A percentile compares a stretch with the other conserved stretches of the same genome.
These are phyloP conservation scores for Ceyx margarethae DNA, from an alignment of 2,113 vertebrate species.

Conservation along the genomic window DNA sequence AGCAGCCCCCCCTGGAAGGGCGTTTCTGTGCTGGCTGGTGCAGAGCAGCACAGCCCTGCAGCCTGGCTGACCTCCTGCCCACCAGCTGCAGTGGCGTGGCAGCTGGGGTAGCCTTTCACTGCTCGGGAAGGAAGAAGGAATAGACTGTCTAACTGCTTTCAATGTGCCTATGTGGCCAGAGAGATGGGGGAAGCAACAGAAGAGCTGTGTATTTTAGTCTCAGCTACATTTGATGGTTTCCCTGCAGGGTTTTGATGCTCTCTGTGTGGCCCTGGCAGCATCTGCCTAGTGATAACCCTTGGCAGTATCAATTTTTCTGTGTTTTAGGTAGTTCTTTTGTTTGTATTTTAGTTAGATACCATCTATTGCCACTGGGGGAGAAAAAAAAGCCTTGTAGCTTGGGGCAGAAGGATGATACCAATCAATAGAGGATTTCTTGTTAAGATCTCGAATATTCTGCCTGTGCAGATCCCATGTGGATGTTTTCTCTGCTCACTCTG, in stretches of 20 bases:
- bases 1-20: neutral
- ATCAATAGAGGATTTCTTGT: neutral
- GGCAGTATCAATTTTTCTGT: neutral
- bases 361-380: neutral
- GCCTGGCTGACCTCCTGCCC: neutral
- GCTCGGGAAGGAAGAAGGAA: neutral
- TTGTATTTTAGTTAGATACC: neutral
- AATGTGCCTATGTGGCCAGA: rapidly evolving
- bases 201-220: neutral
- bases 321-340: neutral
- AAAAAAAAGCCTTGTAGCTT: neutral
- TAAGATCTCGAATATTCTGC: neutral
- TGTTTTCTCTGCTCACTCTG: neutral
- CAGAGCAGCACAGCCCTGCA: rapidly evolving
- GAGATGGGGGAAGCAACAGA: neutral
- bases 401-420: neutral
- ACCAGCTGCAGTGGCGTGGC: neutral
- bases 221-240: neutral
- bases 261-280: neutral
- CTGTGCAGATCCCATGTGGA: neutral
- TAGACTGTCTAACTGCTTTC: rapidly evolving
- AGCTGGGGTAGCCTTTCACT: slow-evolving; percentile 28
- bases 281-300: neutral
- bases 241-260: neutral
- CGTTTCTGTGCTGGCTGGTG: rapidly evolving